phyloP scores from a whole-genome alignment of 2,113 vertebrate genomes.

The Irena cyanogastra region DNA sequence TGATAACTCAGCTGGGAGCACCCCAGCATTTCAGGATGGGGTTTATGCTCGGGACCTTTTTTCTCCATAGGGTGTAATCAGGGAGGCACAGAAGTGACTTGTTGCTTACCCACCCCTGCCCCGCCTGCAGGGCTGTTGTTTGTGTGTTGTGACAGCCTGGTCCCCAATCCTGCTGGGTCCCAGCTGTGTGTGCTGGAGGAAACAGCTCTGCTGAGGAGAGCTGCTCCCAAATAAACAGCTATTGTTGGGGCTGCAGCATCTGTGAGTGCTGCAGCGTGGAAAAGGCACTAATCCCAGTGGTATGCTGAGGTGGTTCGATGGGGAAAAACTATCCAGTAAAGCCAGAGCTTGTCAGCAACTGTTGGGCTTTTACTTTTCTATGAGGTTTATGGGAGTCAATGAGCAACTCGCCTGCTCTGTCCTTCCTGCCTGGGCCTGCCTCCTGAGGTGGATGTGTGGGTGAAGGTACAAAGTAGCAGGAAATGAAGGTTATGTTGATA shows the following conservation, averaged over 20 bases:
- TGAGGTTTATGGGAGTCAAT: background rate
- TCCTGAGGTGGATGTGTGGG: background rate
- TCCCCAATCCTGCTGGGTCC: background rate
- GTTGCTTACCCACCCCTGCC: background rate
- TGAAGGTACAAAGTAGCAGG: slow-evolving; percentile 49
- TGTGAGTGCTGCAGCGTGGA: background rate
- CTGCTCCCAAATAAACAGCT: background rate
- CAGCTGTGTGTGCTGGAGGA: background rate
- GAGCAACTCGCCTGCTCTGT: background rate
- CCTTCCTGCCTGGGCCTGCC: background rate
- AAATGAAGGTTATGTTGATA: background rate
- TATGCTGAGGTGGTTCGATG: background rate
- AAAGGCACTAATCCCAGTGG: background rate
- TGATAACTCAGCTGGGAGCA: background rate
- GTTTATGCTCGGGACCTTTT: background rate
- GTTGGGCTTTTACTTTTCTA: background rate
- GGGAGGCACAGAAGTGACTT: background rate
- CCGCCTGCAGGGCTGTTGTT: background rate
- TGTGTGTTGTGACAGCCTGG: background rate
- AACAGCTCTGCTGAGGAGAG: background rate
- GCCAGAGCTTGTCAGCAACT: background rate
- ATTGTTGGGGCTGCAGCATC: background rate
- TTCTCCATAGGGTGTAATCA: background rate
- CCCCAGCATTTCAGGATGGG: background rate
- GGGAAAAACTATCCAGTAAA: background rate